Conservation (phyloP, 2,797 vertebrate genomes). For the Bovichtus diacanthus region DNA sequence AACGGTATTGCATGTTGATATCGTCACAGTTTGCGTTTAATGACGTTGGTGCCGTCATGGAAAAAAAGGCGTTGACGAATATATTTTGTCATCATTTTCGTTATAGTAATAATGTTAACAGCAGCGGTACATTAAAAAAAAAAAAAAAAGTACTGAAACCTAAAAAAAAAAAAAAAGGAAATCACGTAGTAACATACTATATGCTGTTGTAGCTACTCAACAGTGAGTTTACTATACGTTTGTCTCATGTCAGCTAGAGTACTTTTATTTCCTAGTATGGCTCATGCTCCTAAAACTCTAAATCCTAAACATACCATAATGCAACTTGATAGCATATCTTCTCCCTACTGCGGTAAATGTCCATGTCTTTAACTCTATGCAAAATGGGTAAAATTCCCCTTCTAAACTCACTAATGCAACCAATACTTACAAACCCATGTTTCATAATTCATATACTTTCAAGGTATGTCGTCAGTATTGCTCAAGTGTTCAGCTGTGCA, state of each 20-base stretch:
- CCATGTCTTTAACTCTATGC: background rate
- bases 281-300: background rate
- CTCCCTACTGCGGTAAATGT: background rate
- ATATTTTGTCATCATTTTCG: too few species aligned
- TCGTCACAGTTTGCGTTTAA: too few species aligned
- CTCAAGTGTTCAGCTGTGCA: constrained; percentile 28
- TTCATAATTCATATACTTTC: constrained; percentile 10
- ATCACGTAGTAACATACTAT: background rate
- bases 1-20: too few species aligned
- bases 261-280: background rate
- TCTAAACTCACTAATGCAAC: constrained; percentile 2
- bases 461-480: constrained; percentile 2
- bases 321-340: background rate
- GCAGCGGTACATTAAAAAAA: too few species aligned
- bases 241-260: background rate
- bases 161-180: background rate
- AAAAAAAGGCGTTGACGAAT: too few species aligned
- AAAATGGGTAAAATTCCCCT: background rate
- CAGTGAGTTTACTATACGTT: background rate
- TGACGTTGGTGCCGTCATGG: too few species aligned
- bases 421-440: constrained; percentile 1
- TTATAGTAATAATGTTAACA: too few species aligned
- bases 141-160: background rate
- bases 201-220: background rate
- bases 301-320: background rate